A percentile compares a stretch with the other conserved stretches of the same genome.
These are phyloP conservation scores for Glomeris maerens DNA, from an alignment of 1,140 invertebrate genomes.

Conservation along the genomic window DNA sequence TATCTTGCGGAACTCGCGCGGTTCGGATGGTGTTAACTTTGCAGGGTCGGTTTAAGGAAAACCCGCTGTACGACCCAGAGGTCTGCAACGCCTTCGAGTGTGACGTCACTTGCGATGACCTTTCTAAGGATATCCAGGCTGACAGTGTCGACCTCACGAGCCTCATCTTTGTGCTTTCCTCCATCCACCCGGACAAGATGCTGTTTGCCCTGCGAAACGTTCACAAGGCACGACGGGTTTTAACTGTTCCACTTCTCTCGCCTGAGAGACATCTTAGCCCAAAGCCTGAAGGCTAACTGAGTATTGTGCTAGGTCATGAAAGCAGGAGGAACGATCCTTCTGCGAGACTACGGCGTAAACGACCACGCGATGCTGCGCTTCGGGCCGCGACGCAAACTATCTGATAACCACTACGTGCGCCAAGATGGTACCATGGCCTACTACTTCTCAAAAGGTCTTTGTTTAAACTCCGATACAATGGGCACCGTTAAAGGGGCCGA, in stretches of 20 bases:
- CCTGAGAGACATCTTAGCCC: neutral
- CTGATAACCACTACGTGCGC: conserved; percentile 87
- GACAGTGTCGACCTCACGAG: conserved; percentile 48
- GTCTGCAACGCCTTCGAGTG: conserved; percentile 56
- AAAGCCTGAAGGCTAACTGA: conserved; percentile 7
- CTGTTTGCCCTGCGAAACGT: conserved; percentile 49
- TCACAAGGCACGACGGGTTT: conserved; percentile 30
- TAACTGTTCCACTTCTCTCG: neutral
- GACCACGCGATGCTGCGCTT: conserved; percentile 95
- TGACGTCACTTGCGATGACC: conserved; percentile 35
- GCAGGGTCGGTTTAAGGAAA: conserved; percentile 25
- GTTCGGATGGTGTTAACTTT: too few relatives aligned
- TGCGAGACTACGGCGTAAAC: conserved; percentile 94
- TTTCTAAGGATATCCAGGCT: conserved; percentile 24
- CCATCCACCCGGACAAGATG: conserved; percentile 68
- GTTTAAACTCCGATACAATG: too few relatives aligned
- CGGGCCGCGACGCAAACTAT: conserved; percentile 77
- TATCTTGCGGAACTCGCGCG: too few relatives aligned
- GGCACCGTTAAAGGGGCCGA: too few relatives aligned
- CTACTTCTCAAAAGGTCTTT: conserved; percentile 25
- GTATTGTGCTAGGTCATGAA: conserved; percentile 40
- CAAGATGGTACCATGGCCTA: conserved; percentile 74
- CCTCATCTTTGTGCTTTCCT: conserved; percentile 64
- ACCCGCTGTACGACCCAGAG: conserved; percentile 42
- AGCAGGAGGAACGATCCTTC: conserved; percentile 68